Conservation (phyloP, 2,113 vertebrate species). For the Recurvirostra avosetta region DNA sequence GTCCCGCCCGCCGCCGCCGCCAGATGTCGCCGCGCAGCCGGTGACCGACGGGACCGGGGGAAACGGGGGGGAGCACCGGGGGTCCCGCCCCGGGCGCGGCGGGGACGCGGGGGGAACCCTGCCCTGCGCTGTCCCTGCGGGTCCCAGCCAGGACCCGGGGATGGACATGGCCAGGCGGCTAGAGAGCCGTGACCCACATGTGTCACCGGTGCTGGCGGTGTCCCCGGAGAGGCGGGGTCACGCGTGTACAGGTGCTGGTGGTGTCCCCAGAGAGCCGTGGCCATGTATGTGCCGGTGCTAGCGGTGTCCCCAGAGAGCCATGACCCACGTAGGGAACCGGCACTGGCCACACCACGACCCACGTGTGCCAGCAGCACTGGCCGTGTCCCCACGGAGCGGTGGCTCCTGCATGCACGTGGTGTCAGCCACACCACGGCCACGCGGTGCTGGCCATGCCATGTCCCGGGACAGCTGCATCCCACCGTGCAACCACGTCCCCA, state of each 20-base stretch:
- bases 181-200: rapidly evolving
- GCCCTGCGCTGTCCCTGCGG: neutral
- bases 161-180: neutral
- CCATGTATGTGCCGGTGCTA: neutral
- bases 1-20: neutral
- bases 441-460: neutral
- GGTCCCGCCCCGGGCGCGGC: neutral
- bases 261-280: neutral
- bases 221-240: neutral
- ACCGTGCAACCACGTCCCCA: rapidly evolving
- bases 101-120: no score
- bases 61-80: neutral
- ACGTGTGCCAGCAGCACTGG: rapidly evolving
- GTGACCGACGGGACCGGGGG: neutral
- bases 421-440: neutral
- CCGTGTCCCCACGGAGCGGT: rapidly evolving
- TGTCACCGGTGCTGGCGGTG: rapidly evolving
- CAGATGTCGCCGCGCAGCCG: constrained; percentile 9
- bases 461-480: rapidly evolving
- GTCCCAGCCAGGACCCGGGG: neutral
- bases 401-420: rapidly evolving
- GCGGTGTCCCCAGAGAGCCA: neutral
- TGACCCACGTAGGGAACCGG: neutral
- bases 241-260: rapidly evolving
- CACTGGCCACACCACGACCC: rapidly evolving